Evolutionary conservation across 2,888 invertebrate species (phyloP).

Genomic region (Chirona hameri): DNA sequence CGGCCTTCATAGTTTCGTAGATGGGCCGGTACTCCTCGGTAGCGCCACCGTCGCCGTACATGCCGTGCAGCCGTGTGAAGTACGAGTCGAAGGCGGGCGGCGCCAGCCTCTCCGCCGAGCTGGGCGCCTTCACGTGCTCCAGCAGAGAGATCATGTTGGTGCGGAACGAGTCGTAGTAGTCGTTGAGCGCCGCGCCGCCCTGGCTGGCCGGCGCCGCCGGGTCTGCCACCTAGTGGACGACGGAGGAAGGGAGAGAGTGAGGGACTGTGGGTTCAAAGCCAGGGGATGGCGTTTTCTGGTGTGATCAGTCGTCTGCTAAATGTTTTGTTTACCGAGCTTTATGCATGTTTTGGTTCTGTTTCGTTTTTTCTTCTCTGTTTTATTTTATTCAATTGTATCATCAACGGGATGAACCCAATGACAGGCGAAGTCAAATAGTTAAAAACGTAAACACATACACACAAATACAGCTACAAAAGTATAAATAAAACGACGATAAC

Average conservation of each 20-base stretch:
- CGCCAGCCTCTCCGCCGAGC: constrained; percentile 52
- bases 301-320: too few relatives aligned
- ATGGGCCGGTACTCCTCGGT: constrained; percentile 64
- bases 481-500: too few relatives aligned
- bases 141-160: constrained; percentile 87
- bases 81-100: constrained; percentile 92
- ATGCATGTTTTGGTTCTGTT: too few relatives aligned
- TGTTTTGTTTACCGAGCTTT: too few relatives aligned
- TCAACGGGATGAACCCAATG: too few relatives aligned
- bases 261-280: too few relatives aligned
- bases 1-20: constrained; percentile 85
- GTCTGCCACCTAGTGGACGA: constrained; percentile 50
- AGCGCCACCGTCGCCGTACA: constrained; percentile 64
- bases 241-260: not conserved
- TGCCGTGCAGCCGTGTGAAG: constrained; percentile 82
- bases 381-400: too few relatives aligned
- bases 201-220: constrained; percentile 60
- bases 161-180: constrained; percentile 87
- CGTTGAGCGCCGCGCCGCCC: constrained; percentile 77
- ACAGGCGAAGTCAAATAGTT: too few relatives aligned
- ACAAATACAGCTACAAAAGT: too few relatives aligned
- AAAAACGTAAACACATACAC: too few relatives aligned
- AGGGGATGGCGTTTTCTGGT: too few relatives aligned
- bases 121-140: constrained; percentile 83
- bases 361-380: too few relatives aligned